phyloP scores from a whole-genome alignment of 2,113 vertebrate genomes.

The pig (Sus scrofa) region DNA sequence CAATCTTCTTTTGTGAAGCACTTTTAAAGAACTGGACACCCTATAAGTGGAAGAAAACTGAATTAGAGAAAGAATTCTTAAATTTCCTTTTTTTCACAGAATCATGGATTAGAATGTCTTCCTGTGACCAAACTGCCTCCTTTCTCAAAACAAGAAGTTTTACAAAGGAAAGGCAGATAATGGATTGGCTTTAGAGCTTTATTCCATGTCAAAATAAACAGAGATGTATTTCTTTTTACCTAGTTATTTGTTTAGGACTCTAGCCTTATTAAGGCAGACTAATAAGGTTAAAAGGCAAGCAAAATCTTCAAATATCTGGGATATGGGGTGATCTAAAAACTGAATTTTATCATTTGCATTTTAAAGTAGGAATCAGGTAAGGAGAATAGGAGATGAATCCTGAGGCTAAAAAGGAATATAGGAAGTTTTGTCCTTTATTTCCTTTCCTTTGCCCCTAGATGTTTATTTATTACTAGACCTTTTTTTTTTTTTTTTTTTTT shows the following conservation, averaged over 20 bases:
- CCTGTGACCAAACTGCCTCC: background rate
- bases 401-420: background rate
- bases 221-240: conserved; percentile 30
- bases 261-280: background rate
- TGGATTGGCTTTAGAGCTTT: conserved; percentile 36
- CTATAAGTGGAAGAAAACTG: background rate
- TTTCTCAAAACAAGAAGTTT: conserved; percentile 28
- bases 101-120: conserved; percentile 14
- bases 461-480: background rate
- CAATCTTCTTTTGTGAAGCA: conserved; percentile 20
- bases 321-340: background rate
- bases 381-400: background rate
- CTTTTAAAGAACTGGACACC: background rate
- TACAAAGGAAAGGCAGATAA: conserved; percentile 45
- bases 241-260: conserved; percentile 14
- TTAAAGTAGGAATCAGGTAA: background rate
- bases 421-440: background rate
- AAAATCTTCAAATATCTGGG: conserved; percentile 44
- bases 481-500: conserved; percentile 11
- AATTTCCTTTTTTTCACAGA: background rate
- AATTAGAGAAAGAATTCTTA: conserved; percentile 32
- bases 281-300: background rate
- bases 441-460: background rate
- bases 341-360: conserved; percentile 21
- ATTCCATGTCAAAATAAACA: conserved; percentile 50